Percentiles rank a stretch among this genome's conserved stretches.
Conservation (phyloP, 2,888 invertebrate species). For the Apodemia hepburni region DNA sequence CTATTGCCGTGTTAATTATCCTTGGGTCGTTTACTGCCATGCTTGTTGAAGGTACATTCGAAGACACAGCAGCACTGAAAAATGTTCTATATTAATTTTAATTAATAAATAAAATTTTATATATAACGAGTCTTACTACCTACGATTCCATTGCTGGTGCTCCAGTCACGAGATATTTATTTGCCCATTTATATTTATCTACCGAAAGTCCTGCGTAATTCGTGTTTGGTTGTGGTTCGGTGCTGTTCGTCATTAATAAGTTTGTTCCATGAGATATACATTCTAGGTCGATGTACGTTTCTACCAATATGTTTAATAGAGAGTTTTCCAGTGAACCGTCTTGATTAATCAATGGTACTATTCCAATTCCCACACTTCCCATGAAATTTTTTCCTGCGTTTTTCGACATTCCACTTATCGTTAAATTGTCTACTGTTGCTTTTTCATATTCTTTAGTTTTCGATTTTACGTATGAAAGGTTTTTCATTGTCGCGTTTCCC, state of each 20-base stretch:
- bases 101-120: not conserved
- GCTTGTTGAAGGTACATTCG: not conserved
- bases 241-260: not conserved
- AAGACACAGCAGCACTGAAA: conserved; percentile 5
- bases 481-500: not conserved
- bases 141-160: conserved; percentile 2
- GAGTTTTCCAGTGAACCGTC: conserved; percentile 5
- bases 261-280: conserved; percentile 5
- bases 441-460: not conserved
- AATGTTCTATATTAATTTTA: conserved; percentile 1
- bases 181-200: conserved; percentile 8
- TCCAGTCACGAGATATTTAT: not conserved
- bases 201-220: not conserved
- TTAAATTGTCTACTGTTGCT: conserved; percentile 9
- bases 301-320: conserved; percentile 3
- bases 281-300: conserved; percentile 4
- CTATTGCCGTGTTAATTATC: conserved; percentile 1
- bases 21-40: not conserved
- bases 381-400: conserved; percentile 6
- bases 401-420: not conserved
- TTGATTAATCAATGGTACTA: conserved; percentile 1
- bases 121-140: not conserved
- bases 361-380: not conserved
- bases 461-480: not conserved
- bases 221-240: not conserved